Evolutionary conservation across 2,797 vertebrate genomes (phyloP).

Genomic region (Myiotriccus ornatus): DNA sequence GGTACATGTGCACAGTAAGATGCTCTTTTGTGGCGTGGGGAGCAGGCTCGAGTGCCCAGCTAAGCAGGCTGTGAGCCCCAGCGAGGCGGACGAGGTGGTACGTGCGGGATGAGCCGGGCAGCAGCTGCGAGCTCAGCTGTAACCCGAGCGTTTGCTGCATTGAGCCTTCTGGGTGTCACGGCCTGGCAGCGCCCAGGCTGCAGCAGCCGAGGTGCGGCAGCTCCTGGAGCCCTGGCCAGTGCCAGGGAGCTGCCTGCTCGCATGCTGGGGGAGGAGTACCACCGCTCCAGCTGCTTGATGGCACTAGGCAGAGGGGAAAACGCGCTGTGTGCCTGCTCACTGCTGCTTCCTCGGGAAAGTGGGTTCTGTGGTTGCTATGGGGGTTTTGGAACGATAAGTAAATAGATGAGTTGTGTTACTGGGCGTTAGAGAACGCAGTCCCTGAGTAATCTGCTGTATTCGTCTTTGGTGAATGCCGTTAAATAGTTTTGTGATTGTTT

Average conservation of each 20-base stretch:
- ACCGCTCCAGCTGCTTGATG: background rate
- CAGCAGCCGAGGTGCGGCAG: background rate
- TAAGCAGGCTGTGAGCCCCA: background rate
- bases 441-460: background rate
- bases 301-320: background rate
- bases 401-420: background rate
- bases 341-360: background rate
- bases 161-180: background rate
- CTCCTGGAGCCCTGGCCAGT: background rate
- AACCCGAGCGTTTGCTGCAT: conserved; percentile 8
- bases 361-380: background rate
- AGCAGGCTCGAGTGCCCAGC: background rate
- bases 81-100: background rate
- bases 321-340: accelerated
- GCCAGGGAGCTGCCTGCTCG: background rate
- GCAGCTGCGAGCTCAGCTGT: conserved; percentile 22
- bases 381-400: background rate
- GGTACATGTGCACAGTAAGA: accelerated
- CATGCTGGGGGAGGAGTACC: background rate
- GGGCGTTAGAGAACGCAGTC: background rate
- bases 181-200: background rate
- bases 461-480: background rate
- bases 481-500: background rate
- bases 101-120: background rate
- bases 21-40: background rate